Conservation (phyloP, 2,113 vertebrate genomes). For the Xenopus laevis region DNA sequence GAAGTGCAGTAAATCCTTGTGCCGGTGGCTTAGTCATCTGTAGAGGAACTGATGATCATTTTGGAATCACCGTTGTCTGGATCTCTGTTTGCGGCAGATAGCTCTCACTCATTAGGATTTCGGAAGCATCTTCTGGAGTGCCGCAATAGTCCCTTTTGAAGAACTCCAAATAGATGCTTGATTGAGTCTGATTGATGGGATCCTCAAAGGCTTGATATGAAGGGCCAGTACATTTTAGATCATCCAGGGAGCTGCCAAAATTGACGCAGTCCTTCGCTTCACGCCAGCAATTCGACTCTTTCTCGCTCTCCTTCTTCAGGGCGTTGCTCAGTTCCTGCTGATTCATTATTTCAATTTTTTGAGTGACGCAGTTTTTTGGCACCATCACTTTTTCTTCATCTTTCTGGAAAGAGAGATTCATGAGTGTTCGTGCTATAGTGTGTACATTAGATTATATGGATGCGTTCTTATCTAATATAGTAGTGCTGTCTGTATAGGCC, state of each 20-base stretch:
- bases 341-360: slow-evolving; percentile 51
- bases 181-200: slow-evolving; percentile 46
- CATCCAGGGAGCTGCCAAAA: neutral
- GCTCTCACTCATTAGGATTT: slow-evolving; percentile 42
- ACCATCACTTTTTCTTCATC: neutral
- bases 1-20: too few relatives aligned
- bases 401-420: neutral
- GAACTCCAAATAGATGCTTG: slow-evolving; percentile 29
- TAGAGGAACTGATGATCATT: too few relatives aligned
- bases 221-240: neutral
- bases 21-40: too few relatives aligned
- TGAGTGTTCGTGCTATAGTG: neutral
- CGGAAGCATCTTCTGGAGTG: slow-evolving; percentile 26
- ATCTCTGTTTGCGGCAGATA: slow-evolving; percentile 56
- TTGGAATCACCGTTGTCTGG: neutral
- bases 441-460: too few relatives aligned
- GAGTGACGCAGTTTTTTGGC: slow-evolving; percentile 49
- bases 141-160: slow-evolving; percentile 30
- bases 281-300: neutral
- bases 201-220: neutral
- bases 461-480: too few relatives aligned
- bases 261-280: neutral
- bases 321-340: neutral
- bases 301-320: neutral
- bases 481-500: too few relatives aligned